Conservation (phyloP, 2,888 invertebrate species). For the Steinernema scapterisci region DNA sequence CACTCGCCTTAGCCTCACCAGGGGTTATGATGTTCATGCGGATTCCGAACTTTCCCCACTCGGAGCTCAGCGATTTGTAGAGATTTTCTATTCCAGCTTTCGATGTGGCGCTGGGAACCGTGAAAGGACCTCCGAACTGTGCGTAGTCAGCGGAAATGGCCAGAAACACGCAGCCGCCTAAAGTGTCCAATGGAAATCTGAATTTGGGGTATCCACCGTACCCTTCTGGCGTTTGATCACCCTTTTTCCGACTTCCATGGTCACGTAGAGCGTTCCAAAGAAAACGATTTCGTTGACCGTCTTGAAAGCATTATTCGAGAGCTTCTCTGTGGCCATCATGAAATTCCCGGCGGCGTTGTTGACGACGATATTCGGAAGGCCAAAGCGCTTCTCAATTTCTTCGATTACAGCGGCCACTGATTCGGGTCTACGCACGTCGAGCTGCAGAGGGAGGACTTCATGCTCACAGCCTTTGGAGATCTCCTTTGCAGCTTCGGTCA, state of each 20-base stretch:
- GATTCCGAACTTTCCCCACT: slow-evolving; percentile 72
- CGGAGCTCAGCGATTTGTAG: slow-evolving; percentile 71
- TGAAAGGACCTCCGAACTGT: slow-evolving; percentile 71
- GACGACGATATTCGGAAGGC: slow-evolving; percentile 71
- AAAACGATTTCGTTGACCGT: slow-evolving; percentile 71
- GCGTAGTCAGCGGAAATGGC: slow-evolving; percentile 72
- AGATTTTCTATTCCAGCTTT: slow-evolving; percentile 72
- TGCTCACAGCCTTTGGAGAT: slow-evolving; percentile 68
- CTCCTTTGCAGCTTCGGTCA: slow-evolving; percentile 70
- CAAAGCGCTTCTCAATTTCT: slow-evolving; percentile 69
- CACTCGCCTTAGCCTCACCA: slow-evolving; percentile 68
- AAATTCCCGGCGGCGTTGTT: slow-evolving; percentile 74
- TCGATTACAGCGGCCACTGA: slow-evolving; percentile 70
- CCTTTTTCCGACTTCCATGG: slow-evolving; percentile 71
- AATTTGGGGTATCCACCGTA: slow-evolving; percentile 31
- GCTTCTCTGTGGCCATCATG: slow-evolving; percentile 71
- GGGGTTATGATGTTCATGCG: slow-evolving; percentile 73
- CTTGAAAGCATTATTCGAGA: slow-evolving; percentile 71
- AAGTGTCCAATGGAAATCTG: neutral
- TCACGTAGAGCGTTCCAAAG: slow-evolving; percentile 71
- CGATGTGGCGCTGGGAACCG: slow-evolving; percentile 71
- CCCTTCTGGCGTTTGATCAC: slow-evolving; percentile 70
- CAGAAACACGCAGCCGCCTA: slow-evolving; percentile 68
- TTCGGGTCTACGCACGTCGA: slow-evolving; percentile 71
- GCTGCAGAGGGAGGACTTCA: slow-evolving; percentile 68